Evolutionary conservation across 2,797 vertebrate genomes (phyloP).

Genomic region (Tangara arthus): DNA sequence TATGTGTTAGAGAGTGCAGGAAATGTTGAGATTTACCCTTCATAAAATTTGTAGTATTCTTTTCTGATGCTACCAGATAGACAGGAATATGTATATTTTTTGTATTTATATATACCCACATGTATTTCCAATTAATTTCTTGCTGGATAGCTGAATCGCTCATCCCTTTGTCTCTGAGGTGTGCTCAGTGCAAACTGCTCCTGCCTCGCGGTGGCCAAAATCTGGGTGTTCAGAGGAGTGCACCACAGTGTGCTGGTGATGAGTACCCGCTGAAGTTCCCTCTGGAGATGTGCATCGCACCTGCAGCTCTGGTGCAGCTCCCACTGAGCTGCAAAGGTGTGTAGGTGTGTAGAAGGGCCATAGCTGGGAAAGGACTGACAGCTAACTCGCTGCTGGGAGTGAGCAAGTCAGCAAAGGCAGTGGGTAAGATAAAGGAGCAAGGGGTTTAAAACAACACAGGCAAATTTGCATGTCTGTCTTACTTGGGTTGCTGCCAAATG

Average conservation of each 20-base stretch:
- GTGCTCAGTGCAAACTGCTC: background rate
- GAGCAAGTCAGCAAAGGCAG: background rate
- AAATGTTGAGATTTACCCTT: background rate
- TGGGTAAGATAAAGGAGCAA: background rate
- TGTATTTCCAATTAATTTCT: background rate
- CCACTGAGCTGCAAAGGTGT: fast-evolving
- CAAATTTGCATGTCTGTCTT: background rate
- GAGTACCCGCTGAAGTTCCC: fast-evolving
- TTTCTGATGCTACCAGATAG: background rate
- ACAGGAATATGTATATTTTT: background rate
- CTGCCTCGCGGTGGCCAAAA: fast-evolving
- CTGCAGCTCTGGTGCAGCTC: background rate
- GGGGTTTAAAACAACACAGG: background rate
- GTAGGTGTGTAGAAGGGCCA: background rate
- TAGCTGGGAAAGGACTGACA: background rate
- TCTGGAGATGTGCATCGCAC: background rate
- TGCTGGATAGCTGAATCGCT: background rate
- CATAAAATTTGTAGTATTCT: background rate
- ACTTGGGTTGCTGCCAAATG: background rate
- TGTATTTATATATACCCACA: background rate
- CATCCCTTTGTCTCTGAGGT: background rate
- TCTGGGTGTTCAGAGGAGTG: fast-evolving
- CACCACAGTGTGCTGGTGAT: fast-evolving
- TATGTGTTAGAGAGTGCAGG: background rate
- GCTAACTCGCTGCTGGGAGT: background rate